Base-by-base conservation (phyloP, 2,797 vertebrate species). In the Coregonus sp. region DNA sequence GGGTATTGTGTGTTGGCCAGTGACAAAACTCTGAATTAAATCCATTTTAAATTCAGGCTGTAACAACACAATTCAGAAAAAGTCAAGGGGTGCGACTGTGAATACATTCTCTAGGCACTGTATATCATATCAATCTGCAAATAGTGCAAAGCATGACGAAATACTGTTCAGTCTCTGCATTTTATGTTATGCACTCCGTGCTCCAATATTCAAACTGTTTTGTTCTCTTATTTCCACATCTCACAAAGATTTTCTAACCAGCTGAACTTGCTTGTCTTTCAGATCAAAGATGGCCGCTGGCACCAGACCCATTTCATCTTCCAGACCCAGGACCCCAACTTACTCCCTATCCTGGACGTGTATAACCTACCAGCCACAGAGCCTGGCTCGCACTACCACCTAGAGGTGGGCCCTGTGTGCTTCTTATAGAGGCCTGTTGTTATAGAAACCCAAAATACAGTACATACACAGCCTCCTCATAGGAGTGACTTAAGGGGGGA, bases 261-360 rank as follows among this genome's bases (percentile, higher is more conserved):
- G 40, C 37, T 7, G 37, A 47, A 20, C 70, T 9, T 18, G 25
- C 61, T 75, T 31, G 4, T 1, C 52, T 86, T 61, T 78, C 91
- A 99, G 97, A 93, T 97, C 83, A 95, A 93, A 85, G 97, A 99
- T 1, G 97, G 97, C 50, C 96, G 84, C 84, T 99, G 98, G 98
- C 97, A 95, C 75, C 95, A 93, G 90, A 95, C 97, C 0, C 94
- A 95, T 84, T 98, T 99, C 78, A 92, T 94, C 0, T 98, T 99
- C 91, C 96, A 95, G 87, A 97, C 94, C 0, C 95, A 97, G 81
- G 97, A 99, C 86, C 95, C 96, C 0, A 95, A 96, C 86, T 92
- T 96, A 81, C 93, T 99, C 80, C 98, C 98, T 0, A 97, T 99
- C 0, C 88, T 96, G 75, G 91, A 94, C 0, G 92, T 99, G 82